Conservation (phyloP, 2,113 vertebrate genomes). For the Callocephalon fimbriatum region DNA sequence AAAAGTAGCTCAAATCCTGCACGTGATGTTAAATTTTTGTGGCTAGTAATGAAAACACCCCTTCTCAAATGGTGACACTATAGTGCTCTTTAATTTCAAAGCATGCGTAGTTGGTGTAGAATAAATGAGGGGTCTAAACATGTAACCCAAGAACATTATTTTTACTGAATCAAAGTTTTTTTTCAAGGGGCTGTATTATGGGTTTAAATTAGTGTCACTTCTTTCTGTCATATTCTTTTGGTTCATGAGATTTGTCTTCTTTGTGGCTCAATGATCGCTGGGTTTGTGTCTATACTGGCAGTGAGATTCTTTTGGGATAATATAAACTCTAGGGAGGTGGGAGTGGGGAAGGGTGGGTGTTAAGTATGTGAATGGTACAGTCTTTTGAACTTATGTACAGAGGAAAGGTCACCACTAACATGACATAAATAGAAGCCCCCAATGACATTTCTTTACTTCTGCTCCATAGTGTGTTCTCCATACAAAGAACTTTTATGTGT, state of each 20-base stretch:
- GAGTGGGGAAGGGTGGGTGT: not conserved
- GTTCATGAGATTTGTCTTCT: not conserved
- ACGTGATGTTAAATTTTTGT: not conserved
- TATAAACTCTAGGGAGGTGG: not conserved
- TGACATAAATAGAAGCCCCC: fast-evolving
- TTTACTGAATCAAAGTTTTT: not conserved
- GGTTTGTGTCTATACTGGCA: not conserved
- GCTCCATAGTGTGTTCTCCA: not conserved
- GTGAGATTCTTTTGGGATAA: not conserved
- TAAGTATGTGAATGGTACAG: not conserved
- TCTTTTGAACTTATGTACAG: not conserved
- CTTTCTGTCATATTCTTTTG: not conserved
- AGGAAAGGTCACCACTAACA: not conserved
- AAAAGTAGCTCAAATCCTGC: not conserved
- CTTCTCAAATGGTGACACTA: not conserved
- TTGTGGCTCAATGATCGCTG: not conserved
- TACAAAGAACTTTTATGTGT: not conserved
- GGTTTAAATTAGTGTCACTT: not conserved
- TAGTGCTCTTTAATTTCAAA: not conserved
- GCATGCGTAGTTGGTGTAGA: not conserved
- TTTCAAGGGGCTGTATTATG: not conserved
- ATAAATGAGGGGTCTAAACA: not conserved
- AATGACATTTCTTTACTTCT: not conserved
- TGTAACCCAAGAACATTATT: not conserved
- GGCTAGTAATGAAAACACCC: not conserved